Conservation (phyloP, 2,797 vertebrate species). For the Hirundo rustica region DNA sequence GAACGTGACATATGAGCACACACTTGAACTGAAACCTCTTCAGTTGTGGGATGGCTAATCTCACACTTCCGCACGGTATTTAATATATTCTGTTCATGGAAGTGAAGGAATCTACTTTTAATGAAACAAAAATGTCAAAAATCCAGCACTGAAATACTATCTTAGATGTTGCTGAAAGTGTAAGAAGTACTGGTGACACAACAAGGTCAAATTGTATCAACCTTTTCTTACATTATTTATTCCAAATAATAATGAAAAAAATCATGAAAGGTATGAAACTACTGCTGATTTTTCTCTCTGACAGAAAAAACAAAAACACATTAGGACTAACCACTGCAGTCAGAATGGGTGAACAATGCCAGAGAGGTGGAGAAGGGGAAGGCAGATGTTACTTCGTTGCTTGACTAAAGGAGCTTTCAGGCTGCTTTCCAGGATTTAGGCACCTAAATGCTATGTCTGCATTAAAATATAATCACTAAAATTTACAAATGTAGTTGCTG, state of each 20-base stretch:
- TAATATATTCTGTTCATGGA: background rate
- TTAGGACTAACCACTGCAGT: background rate
- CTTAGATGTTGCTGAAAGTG: background rate
- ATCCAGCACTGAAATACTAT: background rate
- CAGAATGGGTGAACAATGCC: background rate
- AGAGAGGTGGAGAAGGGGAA: background rate
- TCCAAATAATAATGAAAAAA: background rate
- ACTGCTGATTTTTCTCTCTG: background rate
- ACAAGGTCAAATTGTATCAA: fast-evolving
- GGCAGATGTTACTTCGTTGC: no score
- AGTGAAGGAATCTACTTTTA: background rate
- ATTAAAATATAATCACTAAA: background rate
- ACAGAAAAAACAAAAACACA: background rate
- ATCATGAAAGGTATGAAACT: background rate
- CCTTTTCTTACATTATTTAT: background rate
- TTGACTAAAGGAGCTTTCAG: background rate
- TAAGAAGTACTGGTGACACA: background rate
- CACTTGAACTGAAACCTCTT: background rate
- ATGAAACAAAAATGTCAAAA: background rate
- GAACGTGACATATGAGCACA: background rate
- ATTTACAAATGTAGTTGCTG: background rate
- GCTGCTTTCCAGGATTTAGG: background rate
- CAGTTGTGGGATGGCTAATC: background rate
- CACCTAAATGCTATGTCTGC: background rate
- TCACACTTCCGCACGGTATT: background rate